A percentile compares a stretch with the other conserved stretches of the same genome.
These are phyloP conservation scores for Drosophila punjabiensis DNA, from an alignment of 1,140 invertebrate species.

Conservation along the genomic window DNA sequence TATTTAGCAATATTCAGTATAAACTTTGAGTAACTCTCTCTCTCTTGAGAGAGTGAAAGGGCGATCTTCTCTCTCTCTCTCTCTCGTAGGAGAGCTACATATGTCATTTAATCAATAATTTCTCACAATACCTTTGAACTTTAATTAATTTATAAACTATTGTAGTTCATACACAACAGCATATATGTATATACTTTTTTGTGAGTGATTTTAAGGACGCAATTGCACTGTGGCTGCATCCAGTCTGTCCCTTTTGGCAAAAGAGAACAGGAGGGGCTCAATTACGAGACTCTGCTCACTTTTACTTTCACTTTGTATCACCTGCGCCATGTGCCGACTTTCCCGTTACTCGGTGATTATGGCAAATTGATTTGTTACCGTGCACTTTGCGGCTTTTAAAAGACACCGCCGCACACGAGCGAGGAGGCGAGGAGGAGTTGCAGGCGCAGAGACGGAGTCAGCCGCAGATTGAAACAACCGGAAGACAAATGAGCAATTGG, in stretches of 20 bases:
- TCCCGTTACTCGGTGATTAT: slow-evolving; percentile 66
- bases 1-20: background rate
- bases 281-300: slow-evolving; percentile 29
- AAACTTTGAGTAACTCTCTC: background rate
- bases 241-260: slow-evolving; percentile 13
- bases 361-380: slow-evolving; percentile 79
- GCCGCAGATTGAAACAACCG: slow-evolving; percentile 30
- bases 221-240: slow-evolving; percentile 53
- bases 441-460: background rate
- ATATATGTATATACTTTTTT: slow-evolving; percentile 5
- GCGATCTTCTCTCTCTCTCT: too few relatives aligned
- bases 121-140: background rate
- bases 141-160: background rate
- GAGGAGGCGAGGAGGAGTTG: background rate
- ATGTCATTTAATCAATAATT: background rate
- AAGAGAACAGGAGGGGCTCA: slow-evolving; percentile 13
- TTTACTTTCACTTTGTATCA: slow-evolving; percentile 6
- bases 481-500: slow-evolving; percentile 76
- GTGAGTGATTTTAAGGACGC: slow-evolving; percentile 22
- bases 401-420: slow-evolving; percentile 26
- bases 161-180: background rate
- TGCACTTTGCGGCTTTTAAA: slow-evolving; percentile 79
- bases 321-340: slow-evolving; percentile 18
- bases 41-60: too few relatives aligned
- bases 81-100: too few relatives aligned